Percentiles rank a stretch among this genome's conserved stretches.
phyloP scores from a whole-genome alignment of 2,113 vertebrate species.

The Chauna torquata region DNA sequence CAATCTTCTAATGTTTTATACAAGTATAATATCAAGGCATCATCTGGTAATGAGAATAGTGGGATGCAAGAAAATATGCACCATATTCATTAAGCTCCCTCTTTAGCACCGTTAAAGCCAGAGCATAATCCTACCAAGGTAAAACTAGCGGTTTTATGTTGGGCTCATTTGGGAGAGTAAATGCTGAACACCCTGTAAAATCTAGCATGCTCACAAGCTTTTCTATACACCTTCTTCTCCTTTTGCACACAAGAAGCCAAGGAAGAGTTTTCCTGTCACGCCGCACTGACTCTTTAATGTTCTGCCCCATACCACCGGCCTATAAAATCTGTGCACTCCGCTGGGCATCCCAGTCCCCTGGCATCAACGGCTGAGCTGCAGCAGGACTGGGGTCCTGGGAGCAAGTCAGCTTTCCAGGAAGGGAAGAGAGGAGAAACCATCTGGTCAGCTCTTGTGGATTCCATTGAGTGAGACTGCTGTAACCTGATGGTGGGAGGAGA shows the following conservation, averaged over 20 bases:
- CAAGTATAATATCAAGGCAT: background rate
- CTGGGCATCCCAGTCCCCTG: background rate
- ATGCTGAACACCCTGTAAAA: background rate
- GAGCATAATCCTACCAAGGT: background rate
- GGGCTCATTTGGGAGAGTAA: background rate
- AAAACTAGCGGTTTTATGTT: background rate
- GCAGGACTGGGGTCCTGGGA: background rate
- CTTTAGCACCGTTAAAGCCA: background rate
- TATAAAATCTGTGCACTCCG: background rate
- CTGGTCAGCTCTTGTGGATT: background rate
- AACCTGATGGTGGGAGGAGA: background rate
- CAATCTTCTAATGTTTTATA: background rate
- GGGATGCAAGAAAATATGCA: background rate
- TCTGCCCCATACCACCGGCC: background rate
- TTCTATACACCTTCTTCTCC: background rate
- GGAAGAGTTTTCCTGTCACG: background rate
- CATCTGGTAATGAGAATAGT: background rate
- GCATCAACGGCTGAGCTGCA: background rate
- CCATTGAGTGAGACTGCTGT: accelerated
- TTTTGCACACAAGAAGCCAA: background rate
- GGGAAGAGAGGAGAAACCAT: background rate
- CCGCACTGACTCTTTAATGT: background rate
- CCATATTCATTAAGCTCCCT: background rate
- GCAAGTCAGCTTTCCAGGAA: background rate
- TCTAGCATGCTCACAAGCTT: background rate